Conservation (phyloP, 2,797 vertebrate species). For the Hippopotamyrus pictus region DNA sequence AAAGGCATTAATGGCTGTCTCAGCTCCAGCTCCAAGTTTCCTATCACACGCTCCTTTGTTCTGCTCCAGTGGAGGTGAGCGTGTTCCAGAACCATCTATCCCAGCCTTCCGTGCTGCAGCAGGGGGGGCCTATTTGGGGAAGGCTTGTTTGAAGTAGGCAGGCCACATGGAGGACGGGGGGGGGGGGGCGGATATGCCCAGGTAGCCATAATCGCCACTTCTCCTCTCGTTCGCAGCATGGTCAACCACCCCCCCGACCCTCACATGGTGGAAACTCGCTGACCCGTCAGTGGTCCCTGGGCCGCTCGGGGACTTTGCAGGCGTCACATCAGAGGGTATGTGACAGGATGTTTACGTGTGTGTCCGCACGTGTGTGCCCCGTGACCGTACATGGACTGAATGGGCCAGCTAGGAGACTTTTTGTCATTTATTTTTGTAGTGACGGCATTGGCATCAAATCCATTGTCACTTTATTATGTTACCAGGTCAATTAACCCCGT, state of each 20-base stretch:
- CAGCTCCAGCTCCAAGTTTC: not conserved
- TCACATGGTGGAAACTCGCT: constrained; percentile 49
- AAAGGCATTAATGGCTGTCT: not conserved
- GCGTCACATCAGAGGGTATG: not conserved
- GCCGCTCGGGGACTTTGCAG: constrained; percentile 3
- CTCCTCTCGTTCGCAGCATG: not conserved
- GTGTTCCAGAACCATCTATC: constrained; percentile 12
- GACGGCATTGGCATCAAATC: not conserved
- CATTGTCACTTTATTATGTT: not conserved
- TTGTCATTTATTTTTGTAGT: not conserved
- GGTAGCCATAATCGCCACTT: not conserved
- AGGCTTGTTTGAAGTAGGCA: too few relatives aligned
- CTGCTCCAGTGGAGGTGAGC: constrained; percentile 38
- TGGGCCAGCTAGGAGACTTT: not conserved
- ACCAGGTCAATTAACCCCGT: not conserved
- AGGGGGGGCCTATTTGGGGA: not conserved
- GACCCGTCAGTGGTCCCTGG: constrained; percentile 19
- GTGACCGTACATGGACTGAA: not conserved
- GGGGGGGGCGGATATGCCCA: not conserved
- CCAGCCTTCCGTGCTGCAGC: not conserved
- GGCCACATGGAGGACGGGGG: not conserved
- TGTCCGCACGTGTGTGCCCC: not conserved
- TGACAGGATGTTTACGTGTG: not conserved
- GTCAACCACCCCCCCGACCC: not conserved
- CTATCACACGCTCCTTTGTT: constrained; percentile 45